Base-by-base conservation (phyloP, 2,888 invertebrate genomes). In the Matsumyia berberina region DNA sequence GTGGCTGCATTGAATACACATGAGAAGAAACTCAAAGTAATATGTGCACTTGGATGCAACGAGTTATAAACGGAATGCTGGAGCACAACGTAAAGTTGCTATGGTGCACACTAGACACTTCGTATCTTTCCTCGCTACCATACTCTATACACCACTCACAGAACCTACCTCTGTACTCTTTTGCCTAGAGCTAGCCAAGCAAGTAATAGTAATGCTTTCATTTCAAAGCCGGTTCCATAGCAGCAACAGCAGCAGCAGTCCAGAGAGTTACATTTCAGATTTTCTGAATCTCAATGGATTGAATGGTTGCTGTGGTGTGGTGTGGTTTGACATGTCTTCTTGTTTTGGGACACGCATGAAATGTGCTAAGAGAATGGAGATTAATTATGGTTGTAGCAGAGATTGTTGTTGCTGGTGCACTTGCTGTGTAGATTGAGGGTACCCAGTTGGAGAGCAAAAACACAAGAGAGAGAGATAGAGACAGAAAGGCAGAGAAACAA, bases 291-390 rank as follows among this genome's bases (percentile, higher is more conserved):
- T 44, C 58, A 37, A 62, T 78, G 74, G 72, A 70, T 35, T 37
- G 70, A 55, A 15, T 62, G 31, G 55, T 55, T 72, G 62, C 31
- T 42, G 55, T 69, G 62, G 37, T 42, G 55, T 69, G 76, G 76
- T 66, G 85, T 44, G 80, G 80, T 76, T 85, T 80, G 85, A 85
- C 64, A 80, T 80, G 80, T 80, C 80, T 76, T 70, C 80, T 42
- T 70, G 85, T 80, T 85, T 74, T 69, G 74, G 74, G 85, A 80
- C 74, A 85, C 80, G 85, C 85, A 80, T 85, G 85, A 85, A 85
- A 80, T 80, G 85, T 80, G 74, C 58, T 35, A 69, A 80, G 69
- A 70, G 80, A 80, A 74, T 76, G 74, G 69, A 60, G 74, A 80
- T 85, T 80, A 79, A 73, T 77, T 51, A 60, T 70, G 73, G 67